Evolutionary conservation across 2,113 vertebrate genomes (phyloP).

Genomic region (Nymphicus hollandicus): DNA sequence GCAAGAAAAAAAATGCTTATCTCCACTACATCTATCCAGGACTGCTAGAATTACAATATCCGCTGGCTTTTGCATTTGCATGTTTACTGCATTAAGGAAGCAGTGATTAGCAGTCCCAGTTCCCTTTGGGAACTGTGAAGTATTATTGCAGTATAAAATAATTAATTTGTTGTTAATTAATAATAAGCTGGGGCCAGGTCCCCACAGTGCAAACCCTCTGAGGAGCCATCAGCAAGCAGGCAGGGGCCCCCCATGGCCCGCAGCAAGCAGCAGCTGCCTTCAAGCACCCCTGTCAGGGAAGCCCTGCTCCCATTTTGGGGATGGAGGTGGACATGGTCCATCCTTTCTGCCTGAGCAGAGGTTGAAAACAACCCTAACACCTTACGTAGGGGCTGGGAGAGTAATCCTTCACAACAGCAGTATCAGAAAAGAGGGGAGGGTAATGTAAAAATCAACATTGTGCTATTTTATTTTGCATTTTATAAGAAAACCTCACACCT

Average conservation of each 20-base stretch:
- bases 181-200: fast-evolving
- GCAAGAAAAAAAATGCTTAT: neutral
- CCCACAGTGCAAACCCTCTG: fast-evolving
- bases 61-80: neutral
- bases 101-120: neutral
- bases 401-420: neutral
- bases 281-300: neutral
- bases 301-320: neutral
- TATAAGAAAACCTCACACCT: neutral
- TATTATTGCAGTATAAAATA: neutral
- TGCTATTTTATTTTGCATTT: neutral
- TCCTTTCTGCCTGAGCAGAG: neutral
- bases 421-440: neutral
- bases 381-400: neutral
- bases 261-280: neutral
- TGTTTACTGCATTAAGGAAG: neutral
- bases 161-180: neutral
- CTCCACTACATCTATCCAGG: neutral
- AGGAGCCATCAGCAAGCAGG: neutral
- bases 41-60: neutral
- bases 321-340: neutral
- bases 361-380: neutral
- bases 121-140: neutral
- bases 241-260: neutral
- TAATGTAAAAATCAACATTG: neutral